These are phyloP conservation scores for Rattus rattus DNA, from an alignment of 2,113 vertebrate genomes.

Conservation along the genomic window DNA sequence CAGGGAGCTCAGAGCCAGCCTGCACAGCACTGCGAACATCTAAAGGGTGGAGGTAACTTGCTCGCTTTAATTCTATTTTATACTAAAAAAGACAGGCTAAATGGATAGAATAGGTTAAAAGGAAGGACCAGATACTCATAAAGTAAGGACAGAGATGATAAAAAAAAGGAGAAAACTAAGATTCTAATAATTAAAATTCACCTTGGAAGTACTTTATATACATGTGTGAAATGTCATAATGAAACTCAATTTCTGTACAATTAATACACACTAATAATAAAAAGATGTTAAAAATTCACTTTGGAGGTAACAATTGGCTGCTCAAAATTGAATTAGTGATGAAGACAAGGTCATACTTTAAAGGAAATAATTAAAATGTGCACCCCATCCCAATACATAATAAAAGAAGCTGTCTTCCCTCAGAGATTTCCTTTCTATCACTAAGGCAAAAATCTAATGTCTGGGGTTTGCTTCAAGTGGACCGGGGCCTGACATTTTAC, in stretches of 20 bases:
- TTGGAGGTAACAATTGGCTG: neutral
- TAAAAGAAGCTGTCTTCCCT: neutral
- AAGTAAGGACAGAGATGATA: neutral
- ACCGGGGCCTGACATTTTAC: neutral
- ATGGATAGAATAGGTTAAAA: neutral
- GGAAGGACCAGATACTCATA: neutral
- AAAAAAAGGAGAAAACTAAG: neutral
- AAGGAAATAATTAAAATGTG: slow-evolving; percentile 13
- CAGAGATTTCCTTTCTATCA: slow-evolving; percentile 2
- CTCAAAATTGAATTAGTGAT: neutral
- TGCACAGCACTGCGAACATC: neutral
- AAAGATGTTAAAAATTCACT: slow-evolving; percentile 27
- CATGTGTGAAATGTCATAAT: neutral
- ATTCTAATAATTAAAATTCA: slow-evolving; percentile 46
- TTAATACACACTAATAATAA: slow-evolving; percentile 18
- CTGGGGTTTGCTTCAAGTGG: neutral
- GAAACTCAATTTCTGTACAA: slow-evolving; percentile 28
- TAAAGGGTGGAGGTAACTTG: neutral
- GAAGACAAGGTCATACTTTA: neutral
- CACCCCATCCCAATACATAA: neutral
- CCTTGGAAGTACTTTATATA: slow-evolving; percentile 5
- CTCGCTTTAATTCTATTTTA: neutral
- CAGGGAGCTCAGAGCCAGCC: neutral
- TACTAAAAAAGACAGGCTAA: neutral
- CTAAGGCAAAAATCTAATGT: neutral